Evolutionary conservation across 2,888 invertebrate species (phyloP), one percentile per base, ranked within the genome.

Genomic region (Priocnemis perturbator): DNA sequence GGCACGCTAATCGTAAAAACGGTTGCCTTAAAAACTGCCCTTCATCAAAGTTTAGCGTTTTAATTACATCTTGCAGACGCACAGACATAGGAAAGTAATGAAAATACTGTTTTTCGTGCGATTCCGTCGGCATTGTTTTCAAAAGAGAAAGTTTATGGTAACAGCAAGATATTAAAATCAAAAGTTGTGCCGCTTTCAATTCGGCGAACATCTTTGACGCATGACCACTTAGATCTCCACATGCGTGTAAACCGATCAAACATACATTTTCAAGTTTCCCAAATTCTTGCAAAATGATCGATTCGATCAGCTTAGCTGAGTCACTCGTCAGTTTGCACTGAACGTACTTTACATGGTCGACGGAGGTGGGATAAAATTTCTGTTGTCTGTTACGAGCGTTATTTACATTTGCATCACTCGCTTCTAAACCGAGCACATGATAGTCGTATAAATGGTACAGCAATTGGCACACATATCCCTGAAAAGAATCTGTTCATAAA

Each of bases 141-240:
- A 64, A 70, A n/a, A 89, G 67, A 61, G 89, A 83, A 86, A 95
- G 90, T 88, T 94, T 93, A 85, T 96, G 95, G 82, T 96, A 96
- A 84, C 96, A 96, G 83, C 96, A 96, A 3, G 95, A 94, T 91
- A 95, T 93, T 15, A 95, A 90, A 55, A 93, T 90, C 21, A 95
- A 85, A 17, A 91, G 88, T 70, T 90, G 90, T 0, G 93, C 92
- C 45, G 89, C 86, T 7, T 90, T 83, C 86, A 93, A 91, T 80
- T 91, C 89, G 50, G 91, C 83, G 88, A 94, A 95, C 76, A 95
- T 88, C 79, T 92, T 91, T 59, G 95, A 91, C 9, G 94, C 93
- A 64, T 91, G 91, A 21, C 94, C 90, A 50, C 94, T 93, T 65
- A 96, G 90, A 89, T 95, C 95, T 0, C 94, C 95, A 83, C 96